These are phyloP conservation scores for Magallana gigas DNA, from an alignment of 1,140 invertebrate species.

Conservation along the genomic window DNA sequence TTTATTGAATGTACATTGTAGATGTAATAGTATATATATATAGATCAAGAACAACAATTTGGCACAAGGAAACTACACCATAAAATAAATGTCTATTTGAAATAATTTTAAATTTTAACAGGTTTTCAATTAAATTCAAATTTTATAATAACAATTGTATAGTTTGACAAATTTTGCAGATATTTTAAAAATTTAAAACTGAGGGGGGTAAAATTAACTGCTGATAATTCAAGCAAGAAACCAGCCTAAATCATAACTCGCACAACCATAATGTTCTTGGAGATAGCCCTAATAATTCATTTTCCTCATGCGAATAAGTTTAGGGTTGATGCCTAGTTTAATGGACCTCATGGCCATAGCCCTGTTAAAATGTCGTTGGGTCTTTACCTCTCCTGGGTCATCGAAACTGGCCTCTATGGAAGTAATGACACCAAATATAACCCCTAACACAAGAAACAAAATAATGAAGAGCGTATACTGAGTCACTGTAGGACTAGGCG, in stretches of 20 bases:
- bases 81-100: background rate
- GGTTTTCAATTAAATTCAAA: too few relatives aligned
- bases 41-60: background rate
- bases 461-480: constrained; percentile 91
- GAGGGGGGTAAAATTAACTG: too few relatives aligned
- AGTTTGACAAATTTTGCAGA: too few relatives aligned
- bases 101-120: background rate
- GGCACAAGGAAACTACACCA: background rate
- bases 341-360: constrained; percentile 92
- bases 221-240: too few relatives aligned
- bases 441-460: constrained; percentile 87
- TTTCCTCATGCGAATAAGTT: constrained; percentile 78
- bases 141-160: too few relatives aligned
- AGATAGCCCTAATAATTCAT: constrained; percentile 61
- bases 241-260: background rate
- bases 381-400: constrained; percentile 83
- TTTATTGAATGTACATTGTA: too few relatives aligned
- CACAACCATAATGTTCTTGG: background rate
- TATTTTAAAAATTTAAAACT: too few relatives aligned
- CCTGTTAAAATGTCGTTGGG: constrained; percentile 89
- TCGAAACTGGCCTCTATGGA: constrained; percentile 84
- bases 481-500: constrained; percentile 73
- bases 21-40: too few relatives aligned
- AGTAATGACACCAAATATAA: constrained; percentile 89
- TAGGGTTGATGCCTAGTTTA: constrained; percentile 80